Base-by-base conservation (phyloP, 2,888 invertebrate species). In the Chloromyia formosa region DNA sequence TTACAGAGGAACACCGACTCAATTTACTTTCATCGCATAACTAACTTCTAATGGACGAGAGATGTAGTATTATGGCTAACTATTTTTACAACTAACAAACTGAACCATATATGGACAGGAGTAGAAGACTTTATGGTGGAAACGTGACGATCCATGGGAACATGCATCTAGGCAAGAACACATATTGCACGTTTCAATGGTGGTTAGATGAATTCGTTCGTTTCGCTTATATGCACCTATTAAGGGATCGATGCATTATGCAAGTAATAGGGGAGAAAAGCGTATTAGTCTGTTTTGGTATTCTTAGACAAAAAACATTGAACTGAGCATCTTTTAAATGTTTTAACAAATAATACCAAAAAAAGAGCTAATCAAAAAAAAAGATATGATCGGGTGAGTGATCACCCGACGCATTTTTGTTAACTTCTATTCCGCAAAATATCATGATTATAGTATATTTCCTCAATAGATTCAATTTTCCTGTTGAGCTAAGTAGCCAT, bases 111-210 rank as follows among this genome's bases (percentile, higher is more conserved):
- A 66, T 66, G 66, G 66, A 66, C 49, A 35, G 3, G 23, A 66
- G 66, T 45, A n/a, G 23, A 49, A 14, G 49, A 49, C 10, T 45
- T 66, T 66, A 66, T 66, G 45, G 66, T 20, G 12, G 66, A 66
- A 66, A 66, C 66, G 66, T 66, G 66, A 66, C 66, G 66, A 66
- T 49, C 49, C 49, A 66, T 66, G 66, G 66, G 66, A 66, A 66
- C 35, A 45, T 45, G 66, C 23, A 56, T 49, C 35, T 18, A 20
- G 14, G 62, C 23, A 16, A 35, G 35, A 66, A 66, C 66, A 66
- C 66, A 66, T 66, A 66, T 66, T 66, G 66, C 66, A 66, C 66
- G 45, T 66, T 66, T 49, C 5, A 49, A n/a, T n/a, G 12, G 49
- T 49, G 3, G 12, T 12, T 62, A 23, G 40, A 62, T 62, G 35